Evolutionary conservation across 1,140 invertebrate genomes (phyloP).

Genomic region (Portunus trituberculatus): DNA sequence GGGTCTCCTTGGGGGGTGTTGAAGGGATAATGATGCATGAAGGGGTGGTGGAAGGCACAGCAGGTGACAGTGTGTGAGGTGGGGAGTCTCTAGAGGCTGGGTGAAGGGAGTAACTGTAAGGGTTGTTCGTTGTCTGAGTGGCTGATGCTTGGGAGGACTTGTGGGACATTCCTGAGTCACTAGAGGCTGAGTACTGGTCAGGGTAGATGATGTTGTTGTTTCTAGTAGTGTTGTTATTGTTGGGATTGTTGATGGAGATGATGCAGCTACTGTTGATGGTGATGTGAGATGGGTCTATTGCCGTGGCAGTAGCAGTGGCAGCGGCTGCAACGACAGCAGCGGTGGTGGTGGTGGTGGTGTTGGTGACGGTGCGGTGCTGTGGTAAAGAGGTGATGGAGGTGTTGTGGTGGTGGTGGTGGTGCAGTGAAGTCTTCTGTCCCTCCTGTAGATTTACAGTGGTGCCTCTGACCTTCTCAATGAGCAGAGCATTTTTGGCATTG

Average conservation of each 20-base stretch:
- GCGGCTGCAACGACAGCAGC: not conserved
- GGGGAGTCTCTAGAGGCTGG: slow-evolving; percentile 65
- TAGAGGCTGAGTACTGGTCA: slow-evolving; percentile 65
- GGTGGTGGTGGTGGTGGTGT: not conserved
- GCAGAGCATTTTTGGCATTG: slow-evolving; percentile 67
- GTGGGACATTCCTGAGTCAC: slow-evolving; percentile 55
- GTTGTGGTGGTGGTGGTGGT: slow-evolving; percentile 15
- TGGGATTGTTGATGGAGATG: slow-evolving; percentile 69
- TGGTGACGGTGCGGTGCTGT: slow-evolving; percentile 37
- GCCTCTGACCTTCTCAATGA: slow-evolving; percentile 70
- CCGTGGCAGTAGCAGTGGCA: not conserved
- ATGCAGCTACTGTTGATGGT: slow-evolving; percentile 71
- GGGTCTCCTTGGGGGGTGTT: slow-evolving; percentile 6
- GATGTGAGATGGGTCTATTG: slow-evolving; percentile 45
- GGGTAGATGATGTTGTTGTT: slow-evolving; percentile 69
- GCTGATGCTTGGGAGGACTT: not conserved
- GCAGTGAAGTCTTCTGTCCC: slow-evolving; percentile 46
- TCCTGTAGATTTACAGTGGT: slow-evolving; percentile 56
- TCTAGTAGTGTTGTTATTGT: slow-evolving; percentile 66
- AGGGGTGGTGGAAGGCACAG: slow-evolving; percentile 69
- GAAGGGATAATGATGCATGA: slow-evolving; percentile 60
- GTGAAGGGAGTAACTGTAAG: slow-evolving; percentile 34
- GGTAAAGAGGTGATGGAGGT: slow-evolving; percentile 35
- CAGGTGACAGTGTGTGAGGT: slow-evolving; percentile 54
- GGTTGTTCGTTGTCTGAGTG: slow-evolving; percentile 65